phyloP scores from a whole-genome alignment of 2,888 invertebrate species.

The Trypoxylon attenuatum region DNA sequence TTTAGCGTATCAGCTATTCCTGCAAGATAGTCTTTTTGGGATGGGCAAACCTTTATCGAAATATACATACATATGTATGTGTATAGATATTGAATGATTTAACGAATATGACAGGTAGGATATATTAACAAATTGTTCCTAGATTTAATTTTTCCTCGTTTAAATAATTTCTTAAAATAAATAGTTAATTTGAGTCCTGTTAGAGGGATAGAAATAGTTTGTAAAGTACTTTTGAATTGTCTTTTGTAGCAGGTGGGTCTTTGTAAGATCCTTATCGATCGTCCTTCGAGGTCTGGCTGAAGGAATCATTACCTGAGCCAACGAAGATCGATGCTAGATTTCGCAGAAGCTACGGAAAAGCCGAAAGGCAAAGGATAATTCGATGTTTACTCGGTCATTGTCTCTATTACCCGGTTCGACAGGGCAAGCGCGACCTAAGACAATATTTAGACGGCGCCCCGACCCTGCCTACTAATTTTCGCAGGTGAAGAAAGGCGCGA shows the following conservation, averaged over 20 bases:
- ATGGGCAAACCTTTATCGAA: too few relatives aligned
- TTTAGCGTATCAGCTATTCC: too few relatives aligned
- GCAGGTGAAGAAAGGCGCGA: conserved; percentile 22
- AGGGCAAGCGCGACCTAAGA: conserved; percentile 48
- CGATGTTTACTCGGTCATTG: conserved; percentile 48
- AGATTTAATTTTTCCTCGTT: too few relatives aligned
- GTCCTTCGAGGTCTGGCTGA: too few relatives aligned
- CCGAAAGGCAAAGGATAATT: conserved; percentile 51
- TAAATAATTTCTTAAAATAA: too few relatives aligned
- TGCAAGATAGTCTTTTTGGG: too few relatives aligned
- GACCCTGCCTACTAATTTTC: conserved; percentile 31
- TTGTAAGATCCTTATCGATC: not conserved
- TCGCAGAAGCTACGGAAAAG: conserved; percentile 14
- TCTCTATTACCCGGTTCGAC: conserved; percentile 36
- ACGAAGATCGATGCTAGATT: conserved; percentile 13
- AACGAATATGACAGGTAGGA: too few relatives aligned
- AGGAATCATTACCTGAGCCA: conserved; percentile 1
- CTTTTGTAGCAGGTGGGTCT: not conserved
- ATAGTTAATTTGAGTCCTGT: too few relatives aligned
- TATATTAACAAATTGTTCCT: too few relatives aligned
- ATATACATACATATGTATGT: too few relatives aligned
- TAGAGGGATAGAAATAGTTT: too few relatives aligned
- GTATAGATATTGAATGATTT: too few relatives aligned
- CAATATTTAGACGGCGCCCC: conserved; percentile 57
- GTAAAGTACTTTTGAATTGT: not conserved